These are phyloP conservation scores for Setophaga kirtlandii DNA, from an alignment of 2,113 vertebrate genomes.

Conservation along the genomic window DNA sequence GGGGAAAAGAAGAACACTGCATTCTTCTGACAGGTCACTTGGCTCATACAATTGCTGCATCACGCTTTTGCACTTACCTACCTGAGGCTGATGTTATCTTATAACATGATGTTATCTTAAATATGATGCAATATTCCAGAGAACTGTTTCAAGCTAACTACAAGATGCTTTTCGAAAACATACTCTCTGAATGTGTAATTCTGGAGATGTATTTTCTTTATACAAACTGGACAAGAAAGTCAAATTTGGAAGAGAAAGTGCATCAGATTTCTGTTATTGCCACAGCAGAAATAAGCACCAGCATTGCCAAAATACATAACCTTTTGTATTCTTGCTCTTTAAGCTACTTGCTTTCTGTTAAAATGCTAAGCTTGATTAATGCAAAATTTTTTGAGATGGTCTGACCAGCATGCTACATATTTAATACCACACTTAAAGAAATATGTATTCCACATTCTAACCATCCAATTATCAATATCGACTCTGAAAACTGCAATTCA, in stretches of 20 bases:
- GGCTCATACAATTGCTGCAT: background rate
- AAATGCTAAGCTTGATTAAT: background rate
- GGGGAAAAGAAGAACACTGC: background rate
- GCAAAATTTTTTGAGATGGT: background rate
- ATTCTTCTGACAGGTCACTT: background rate
- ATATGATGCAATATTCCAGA: background rate
- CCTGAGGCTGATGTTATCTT: background rate
- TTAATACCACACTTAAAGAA: background rate
- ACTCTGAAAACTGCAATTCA: background rate
- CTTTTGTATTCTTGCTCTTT: background rate
- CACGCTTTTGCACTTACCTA: background rate
- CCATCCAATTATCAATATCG: background rate
- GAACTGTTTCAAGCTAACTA: background rate
- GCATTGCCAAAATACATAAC: background rate
- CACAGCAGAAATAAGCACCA: background rate
- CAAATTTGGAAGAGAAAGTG: background rate
- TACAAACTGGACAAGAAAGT: background rate
- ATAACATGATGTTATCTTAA: background rate
- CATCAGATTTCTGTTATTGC: background rate
- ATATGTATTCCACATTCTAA: background rate
- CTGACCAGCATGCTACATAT: background rate
- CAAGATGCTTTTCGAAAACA: background rate
- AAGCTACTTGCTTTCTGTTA: background rate
- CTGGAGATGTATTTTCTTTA: background rate
- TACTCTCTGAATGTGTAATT: background rate